phyloP scores from a whole-genome alignment of 2,888 invertebrate genomes.

The Baccha elongata region DNA sequence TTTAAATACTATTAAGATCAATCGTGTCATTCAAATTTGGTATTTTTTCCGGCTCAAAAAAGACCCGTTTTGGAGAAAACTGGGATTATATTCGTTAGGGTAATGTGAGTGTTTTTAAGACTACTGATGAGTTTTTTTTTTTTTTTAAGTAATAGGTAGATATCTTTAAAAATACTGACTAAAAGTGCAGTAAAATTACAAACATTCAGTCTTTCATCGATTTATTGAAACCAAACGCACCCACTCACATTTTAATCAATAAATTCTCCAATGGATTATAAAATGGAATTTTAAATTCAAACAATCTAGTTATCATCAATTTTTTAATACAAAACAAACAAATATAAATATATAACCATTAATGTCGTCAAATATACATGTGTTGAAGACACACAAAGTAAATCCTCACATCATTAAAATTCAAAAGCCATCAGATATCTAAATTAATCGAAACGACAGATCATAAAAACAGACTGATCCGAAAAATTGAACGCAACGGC shows the following conservation, averaged over 20 bases:
- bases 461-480: constrained; percentile 81
- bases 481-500: constrained; percentile 68
- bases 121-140: no score
- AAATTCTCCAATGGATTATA: constrained; percentile 52
- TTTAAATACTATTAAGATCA: no score
- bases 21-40: no score
- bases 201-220: no score
- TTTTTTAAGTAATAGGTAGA: no score
- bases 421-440: constrained; percentile 73
- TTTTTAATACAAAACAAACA: constrained; percentile 19
- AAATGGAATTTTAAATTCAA: constrained; percentile 57
- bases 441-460: constrained; percentile 82
- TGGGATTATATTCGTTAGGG: no score
- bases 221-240: no score
- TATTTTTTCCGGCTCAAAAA: no score
- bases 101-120: no score
- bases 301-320: constrained; percentile 60
- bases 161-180: constrained; percentile 43
- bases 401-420: constrained; percentile 67
- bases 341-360: background rate
- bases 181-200: no score
- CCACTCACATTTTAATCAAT: no score
- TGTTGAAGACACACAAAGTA: constrained; percentile 67
- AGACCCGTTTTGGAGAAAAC: no score
- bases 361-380: constrained; percentile 53